Conservation (phyloP, 2,113 vertebrate species). For the Tor tambroides region DNA sequence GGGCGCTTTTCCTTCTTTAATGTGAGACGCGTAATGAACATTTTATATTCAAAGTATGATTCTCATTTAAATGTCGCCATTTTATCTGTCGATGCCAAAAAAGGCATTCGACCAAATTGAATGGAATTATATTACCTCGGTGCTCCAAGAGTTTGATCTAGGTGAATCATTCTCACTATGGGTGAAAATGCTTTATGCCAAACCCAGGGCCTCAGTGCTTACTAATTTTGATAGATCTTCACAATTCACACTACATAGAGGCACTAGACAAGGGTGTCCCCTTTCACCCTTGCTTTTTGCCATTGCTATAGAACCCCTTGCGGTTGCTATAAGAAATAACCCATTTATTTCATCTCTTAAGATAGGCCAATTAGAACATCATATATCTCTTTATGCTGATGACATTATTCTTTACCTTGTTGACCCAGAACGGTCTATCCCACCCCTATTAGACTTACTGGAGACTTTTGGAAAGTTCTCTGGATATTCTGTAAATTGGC, state of each 20-base stretch:
- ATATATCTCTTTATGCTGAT: not conserved
- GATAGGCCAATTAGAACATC: not conserved
- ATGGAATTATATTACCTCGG: not conserved
- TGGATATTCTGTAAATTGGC: not conserved
- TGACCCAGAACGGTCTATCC: not conserved
- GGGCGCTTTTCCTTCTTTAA: not conserved
- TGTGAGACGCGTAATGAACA: not conserved
- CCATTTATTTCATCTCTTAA: not conserved
- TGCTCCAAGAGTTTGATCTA: not conserved
- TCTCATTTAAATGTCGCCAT: not conserved
- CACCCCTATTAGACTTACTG: not conserved
- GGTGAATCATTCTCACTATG: not conserved
- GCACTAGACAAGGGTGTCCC: too few relatives aligned
- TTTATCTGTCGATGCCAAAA: not conserved
- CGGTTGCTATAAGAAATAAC: too few relatives aligned
- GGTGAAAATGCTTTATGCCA: not conserved
- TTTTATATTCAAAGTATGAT: not conserved
- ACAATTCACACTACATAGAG: too few relatives aligned
- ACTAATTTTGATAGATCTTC: too few relatives aligned
- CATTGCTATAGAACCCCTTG: too few relatives aligned
- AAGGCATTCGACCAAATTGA: not conserved
- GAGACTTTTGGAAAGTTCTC: not conserved
- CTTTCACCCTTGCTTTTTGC: too few relatives aligned
- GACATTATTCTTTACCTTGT: not conserved
- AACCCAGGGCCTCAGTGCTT: not conserved